Base-by-base conservation (phyloP, 2,797 vertebrate species). In the Galaxias olidus region DNA sequence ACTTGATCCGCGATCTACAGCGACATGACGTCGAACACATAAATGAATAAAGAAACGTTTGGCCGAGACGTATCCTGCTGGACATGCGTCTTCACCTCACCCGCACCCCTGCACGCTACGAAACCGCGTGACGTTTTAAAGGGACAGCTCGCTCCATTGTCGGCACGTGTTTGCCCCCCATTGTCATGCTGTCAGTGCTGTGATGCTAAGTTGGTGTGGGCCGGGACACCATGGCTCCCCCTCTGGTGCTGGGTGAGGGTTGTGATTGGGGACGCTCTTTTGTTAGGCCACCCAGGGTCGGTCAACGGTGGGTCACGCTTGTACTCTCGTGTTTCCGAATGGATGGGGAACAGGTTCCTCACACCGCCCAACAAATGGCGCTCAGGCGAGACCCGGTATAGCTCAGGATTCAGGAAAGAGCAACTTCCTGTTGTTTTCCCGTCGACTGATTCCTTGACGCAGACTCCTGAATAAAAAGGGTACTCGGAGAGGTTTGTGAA, bases 151-250 rank as follows among this genome's bases (percentile, higher is more conserved):
- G 45, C 13, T 14, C 45, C 45, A 47, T 47, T 51, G 49, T 51
- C 4, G 9, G 14, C 14, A 10, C 18, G 60, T 51, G 48, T 43
- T 40, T 49, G n/a, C 47, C n/a, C 12, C 30, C 48, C 46, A 50
- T 41, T 10, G 50, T 51, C 12, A 19, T 51, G 11, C 6, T 10
- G 47, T 62, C 41, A 51, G 46, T 20, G n/a, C 46, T 49, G 47
- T 50, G 10, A 51, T 51, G 47, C 48, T 62, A 50, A 43, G 30
- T 51, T 51, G 30, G 54, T n/a, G 58, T 40, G 30, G 10, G 9
- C 42, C 15, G 9, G 45, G 20, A 51, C 60, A 62, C 47, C 51
- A 43, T 50, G 60, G 30, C 60, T 62, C 10, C 17, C 30, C 60
- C 30, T 42, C 30, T 43, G 30, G 30, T 51, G 60, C 40, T 6